phyloP scores from a whole-genome alignment of 2,888 invertebrate genomes.

The Lysandra bellargus region DNA sequence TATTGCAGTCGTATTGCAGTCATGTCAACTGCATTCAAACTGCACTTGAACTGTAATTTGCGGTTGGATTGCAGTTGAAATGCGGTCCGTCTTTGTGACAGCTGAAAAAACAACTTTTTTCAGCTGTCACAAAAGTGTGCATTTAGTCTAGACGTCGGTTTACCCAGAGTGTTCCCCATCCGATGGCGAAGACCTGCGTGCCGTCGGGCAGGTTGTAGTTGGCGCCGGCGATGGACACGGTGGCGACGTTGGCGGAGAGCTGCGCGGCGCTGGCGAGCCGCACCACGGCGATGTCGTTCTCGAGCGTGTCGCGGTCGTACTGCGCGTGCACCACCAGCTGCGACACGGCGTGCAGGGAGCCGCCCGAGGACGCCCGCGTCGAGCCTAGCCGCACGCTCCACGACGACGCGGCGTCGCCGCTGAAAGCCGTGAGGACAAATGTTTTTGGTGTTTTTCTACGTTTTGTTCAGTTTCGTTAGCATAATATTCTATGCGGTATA shows the following conservation, averaged over 20 bases:
- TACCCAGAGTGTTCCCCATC: constrained; percentile 44
- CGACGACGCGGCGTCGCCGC: neutral
- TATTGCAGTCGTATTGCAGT: too few species aligned
- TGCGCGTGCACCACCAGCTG: constrained; percentile 41
- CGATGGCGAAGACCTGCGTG: constrained; percentile 37
- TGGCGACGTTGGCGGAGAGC: constrained; percentile 33
- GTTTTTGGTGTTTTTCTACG: neutral
- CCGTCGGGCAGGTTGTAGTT: constrained; percentile 42
- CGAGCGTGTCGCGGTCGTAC: constrained; percentile 39
- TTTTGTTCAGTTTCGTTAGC: too few species aligned
- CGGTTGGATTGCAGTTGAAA: too few species aligned
- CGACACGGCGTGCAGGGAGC: constrained; percentile 40
- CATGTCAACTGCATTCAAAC: too few species aligned
- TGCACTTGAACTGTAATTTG: too few species aligned
- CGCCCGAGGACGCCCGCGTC: constrained; percentile 41
- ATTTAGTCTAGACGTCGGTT: neutral
- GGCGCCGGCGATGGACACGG: constrained; percentile 41
- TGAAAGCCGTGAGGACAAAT: neutral
- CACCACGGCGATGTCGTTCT: constrained; percentile 48
- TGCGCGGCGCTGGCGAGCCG: constrained; percentile 40
- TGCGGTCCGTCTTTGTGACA: too few species aligned
- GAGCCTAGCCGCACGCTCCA: constrained; percentile 39
- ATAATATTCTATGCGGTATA: too few species aligned
- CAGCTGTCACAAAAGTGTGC: too few species aligned
- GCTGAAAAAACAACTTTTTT: too few species aligned